A percentile compares a stretch with the other conserved stretches of the same genome.
phyloP scores from a whole-genome alignment of 2,888 invertebrate species.

The Latheticus oryzae region DNA sequence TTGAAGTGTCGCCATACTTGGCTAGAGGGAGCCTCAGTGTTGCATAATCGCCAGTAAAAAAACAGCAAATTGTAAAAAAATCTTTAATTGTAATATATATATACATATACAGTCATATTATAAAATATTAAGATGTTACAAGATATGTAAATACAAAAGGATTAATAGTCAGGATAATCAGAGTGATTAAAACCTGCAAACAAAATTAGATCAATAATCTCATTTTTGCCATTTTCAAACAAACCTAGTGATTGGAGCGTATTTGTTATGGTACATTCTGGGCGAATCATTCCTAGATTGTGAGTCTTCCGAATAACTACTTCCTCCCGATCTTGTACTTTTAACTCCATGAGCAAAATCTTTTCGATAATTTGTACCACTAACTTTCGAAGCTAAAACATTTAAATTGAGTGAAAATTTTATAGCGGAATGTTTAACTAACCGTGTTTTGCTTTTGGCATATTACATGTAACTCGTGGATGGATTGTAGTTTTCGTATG shows the following conservation, averaged over 20 bases:
- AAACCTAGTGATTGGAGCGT: constrained; percentile 55
- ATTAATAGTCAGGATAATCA: constrained; percentile 27
- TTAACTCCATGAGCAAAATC: constrained; percentile 78
- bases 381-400: constrained; percentile 54
- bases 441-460: constrained; percentile 66
- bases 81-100: too few species aligned
- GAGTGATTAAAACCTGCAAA: constrained; percentile 38
- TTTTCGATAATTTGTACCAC: constrained; percentile 76
- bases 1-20: too few species aligned
- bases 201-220: constrained; percentile 10
- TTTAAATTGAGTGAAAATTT: constrained; percentile 9
- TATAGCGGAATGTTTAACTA: neutral
- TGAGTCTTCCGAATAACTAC: constrained; percentile 69
- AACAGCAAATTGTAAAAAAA: constrained; percentile 9
- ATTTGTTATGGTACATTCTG: constrained; percentile 53
- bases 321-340: constrained; percentile 66
- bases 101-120: constrained; percentile 28
- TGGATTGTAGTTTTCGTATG: constrained; percentile 65
- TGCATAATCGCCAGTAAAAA: too few species aligned
- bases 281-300: constrained; percentile 55
- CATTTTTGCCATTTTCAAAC: constrained; percentile 5
- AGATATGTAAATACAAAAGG: constrained; percentile 32
- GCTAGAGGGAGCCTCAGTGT: neutral
- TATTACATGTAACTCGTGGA: constrained; percentile 71
- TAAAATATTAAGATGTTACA: constrained; percentile 27